These are phyloP conservation scores for Salvelinus sp. DNA, from an alignment of 2,113 vertebrate species.

Conservation along the genomic window DNA sequence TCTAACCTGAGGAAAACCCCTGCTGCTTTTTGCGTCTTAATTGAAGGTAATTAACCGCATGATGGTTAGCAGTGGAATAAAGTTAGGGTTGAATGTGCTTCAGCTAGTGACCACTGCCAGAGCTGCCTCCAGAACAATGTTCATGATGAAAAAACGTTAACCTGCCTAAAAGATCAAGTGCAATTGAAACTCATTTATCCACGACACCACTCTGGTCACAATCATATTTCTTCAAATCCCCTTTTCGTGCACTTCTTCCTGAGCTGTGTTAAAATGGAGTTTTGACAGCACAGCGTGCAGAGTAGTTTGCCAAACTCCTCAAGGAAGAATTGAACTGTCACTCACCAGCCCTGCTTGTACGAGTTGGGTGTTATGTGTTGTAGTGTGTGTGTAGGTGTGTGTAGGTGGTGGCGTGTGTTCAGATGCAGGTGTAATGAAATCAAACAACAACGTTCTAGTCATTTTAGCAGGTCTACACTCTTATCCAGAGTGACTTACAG, in stretches of 20 bases:
- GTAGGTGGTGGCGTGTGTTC: no score
- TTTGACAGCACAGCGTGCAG: constrained; percentile 45
- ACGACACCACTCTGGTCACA: constrained; percentile 43
- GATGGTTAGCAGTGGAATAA: not conserved
- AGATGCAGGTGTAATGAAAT: not conserved
- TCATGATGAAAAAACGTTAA: no score
- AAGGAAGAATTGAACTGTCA: constrained; percentile 60
- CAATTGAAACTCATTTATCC: constrained; percentile 56
- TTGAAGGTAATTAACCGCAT: no score
- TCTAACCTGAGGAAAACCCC: no score
- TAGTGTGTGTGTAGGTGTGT: not conserved
- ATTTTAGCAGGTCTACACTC: no score
- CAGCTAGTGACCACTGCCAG: no score
- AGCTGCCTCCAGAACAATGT: no score
- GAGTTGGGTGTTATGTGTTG: not conserved
- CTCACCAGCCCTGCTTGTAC: constrained; percentile 6
- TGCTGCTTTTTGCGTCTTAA: not conserved
- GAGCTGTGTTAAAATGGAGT: constrained; percentile 52
- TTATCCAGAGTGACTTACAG: no score
- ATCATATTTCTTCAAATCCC: constrained; percentile 39
- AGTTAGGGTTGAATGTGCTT: no score
- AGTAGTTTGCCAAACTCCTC: constrained; percentile 22
- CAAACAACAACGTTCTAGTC: no score
- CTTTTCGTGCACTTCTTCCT: constrained; percentile 26
- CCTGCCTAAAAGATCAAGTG: constrained; percentile 38